phyloP scores from a whole-genome alignment of 2,888 invertebrate species.

The Synergus umbraculus region DNA sequence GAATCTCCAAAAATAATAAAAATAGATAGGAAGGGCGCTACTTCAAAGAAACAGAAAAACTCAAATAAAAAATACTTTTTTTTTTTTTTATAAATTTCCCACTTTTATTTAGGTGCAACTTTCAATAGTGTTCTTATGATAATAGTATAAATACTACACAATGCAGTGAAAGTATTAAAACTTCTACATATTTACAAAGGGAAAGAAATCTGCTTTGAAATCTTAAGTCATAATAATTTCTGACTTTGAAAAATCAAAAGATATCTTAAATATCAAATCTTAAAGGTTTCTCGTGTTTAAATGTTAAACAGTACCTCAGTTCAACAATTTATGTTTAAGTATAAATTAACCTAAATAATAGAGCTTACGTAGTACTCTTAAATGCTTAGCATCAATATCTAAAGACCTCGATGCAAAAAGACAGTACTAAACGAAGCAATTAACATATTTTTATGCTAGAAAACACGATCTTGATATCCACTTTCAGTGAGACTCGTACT shows the following conservation, averaged over 20 bases:
- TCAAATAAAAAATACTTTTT: background rate
- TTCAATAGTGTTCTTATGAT: slow-evolving; percentile 5
- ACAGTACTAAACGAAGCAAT: slow-evolving; percentile 4
- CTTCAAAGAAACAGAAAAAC: background rate
- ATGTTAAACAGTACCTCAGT: slow-evolving; percentile 2
- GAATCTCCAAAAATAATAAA: too few relatives aligned
- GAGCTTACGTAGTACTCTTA: background rate
- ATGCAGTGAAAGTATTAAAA: background rate
- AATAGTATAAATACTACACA: slow-evolving; percentile 9
- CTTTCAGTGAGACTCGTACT: slow-evolving; percentile 84
- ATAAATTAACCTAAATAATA: slow-evolving; percentile 1
- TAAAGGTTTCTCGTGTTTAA: background rate
- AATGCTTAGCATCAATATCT: background rate
- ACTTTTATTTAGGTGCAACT: background rate
- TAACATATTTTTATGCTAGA: slow-evolving; percentile 78
- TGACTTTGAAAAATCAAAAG: background rate
- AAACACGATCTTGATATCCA: slow-evolving; percentile 91
- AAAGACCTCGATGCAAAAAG: background rate
- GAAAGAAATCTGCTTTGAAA: background rate
- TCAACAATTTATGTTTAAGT: background rate
- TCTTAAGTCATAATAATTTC: background rate
- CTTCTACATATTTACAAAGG: background rate
- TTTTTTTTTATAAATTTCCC: background rate
- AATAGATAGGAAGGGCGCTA: background rate
- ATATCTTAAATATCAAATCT: background rate